Base-by-base conservation (phyloP, 2,888 invertebrate species). In the Tortricodes alternella region DNA sequence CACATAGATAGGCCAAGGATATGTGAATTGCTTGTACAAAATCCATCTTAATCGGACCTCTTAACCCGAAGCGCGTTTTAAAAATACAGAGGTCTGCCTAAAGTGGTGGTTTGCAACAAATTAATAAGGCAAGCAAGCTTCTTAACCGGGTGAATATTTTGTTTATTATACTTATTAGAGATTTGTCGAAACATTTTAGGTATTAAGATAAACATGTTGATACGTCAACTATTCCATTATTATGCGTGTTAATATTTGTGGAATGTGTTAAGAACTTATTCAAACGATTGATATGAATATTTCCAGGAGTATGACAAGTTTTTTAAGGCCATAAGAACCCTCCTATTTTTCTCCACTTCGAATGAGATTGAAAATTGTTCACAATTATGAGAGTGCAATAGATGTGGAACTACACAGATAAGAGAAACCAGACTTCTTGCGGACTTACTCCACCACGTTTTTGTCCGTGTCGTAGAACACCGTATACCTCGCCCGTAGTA, bases 91-190 rank as follows among this genome's bases (percentile, higher is more conserved):
- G 74, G 1, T 74, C 74, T 53, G 38, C 6, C 41, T 67, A 72
- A 16, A 44, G 19, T 76, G 75, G 84, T 63, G 59, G 65, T 62
- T 65, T 74, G 68, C 70, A 71, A 82, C 83, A 85, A 86, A 86
- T 88, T 86, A 85, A 87, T 86, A 88, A 82, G 71, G 76, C 78
- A 85, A 85, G 82, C 85, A 83, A 85, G 89, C 89, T 90, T 81
- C 89, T 90, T 89, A 85, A 86, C 83, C 87, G 78, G 85, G 85
- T 85, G 86, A 85, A 86, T 84, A 85, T 79, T 80, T 81, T 89
- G 85, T 88, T 88, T 89, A 87, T 85, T 83, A 84, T 88, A 83
- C 82, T 79, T 85, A 89, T 89, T 89, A 89, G 86, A 87, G 82
- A 85, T 88, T 89, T 89, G 89, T 87, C 79, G 79, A 79, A 85